phyloP scores from a whole-genome alignment of 2,888 invertebrate genomes.

The Myopa testacea region DNA sequence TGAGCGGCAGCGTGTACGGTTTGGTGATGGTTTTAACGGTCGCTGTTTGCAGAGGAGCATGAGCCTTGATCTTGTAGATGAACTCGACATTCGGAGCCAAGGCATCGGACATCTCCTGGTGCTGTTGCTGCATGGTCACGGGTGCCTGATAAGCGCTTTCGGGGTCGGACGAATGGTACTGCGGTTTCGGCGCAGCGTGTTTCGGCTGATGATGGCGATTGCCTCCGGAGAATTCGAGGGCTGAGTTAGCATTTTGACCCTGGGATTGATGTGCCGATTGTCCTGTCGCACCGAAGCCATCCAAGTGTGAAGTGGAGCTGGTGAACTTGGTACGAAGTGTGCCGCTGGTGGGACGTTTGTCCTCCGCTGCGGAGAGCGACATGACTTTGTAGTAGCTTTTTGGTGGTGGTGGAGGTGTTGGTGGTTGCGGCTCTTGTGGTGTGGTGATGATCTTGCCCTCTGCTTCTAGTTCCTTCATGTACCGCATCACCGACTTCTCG shows the following conservation, averaged over 20 bases:
- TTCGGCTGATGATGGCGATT: conserved; percentile 43
- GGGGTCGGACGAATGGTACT: conserved; percentile 55
- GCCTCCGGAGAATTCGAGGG: not conserved
- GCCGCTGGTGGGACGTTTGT: conserved; percentile 50
- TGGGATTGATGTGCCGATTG: conserved; percentile 24
- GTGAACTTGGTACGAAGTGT: conserved; percentile 55
- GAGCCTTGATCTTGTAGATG: conserved; percentile 65
- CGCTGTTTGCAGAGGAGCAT: conserved; percentile 63
- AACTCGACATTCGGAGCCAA: conserved; percentile 66
- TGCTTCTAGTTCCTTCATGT: conserved; percentile 66
- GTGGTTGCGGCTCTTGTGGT: conserved; percentile 49
- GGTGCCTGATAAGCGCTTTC: conserved; percentile 58
- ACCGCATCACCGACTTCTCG: conserved; percentile 67
- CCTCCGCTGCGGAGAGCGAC: conserved; percentile 52
- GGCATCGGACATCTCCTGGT: conserved; percentile 54
- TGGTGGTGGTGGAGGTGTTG: conserved; percentile 46
- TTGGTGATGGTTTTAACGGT: conserved; percentile 64
- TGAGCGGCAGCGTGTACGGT: conserved; percentile 57
- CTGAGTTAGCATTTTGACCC: not conserved
- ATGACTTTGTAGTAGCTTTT: conserved; percentile 62
- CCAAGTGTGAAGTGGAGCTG: conserved; percentile 12
- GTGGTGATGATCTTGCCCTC: conserved; percentile 63
- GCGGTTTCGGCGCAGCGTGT: conserved; percentile 42
- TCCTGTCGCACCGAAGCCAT: conserved; percentile 19
- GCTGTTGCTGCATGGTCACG: conserved; percentile 37